phyloP scores from a whole-genome alignment of 2,888 invertebrate genomes.

The Strigamia maritima region DNA sequence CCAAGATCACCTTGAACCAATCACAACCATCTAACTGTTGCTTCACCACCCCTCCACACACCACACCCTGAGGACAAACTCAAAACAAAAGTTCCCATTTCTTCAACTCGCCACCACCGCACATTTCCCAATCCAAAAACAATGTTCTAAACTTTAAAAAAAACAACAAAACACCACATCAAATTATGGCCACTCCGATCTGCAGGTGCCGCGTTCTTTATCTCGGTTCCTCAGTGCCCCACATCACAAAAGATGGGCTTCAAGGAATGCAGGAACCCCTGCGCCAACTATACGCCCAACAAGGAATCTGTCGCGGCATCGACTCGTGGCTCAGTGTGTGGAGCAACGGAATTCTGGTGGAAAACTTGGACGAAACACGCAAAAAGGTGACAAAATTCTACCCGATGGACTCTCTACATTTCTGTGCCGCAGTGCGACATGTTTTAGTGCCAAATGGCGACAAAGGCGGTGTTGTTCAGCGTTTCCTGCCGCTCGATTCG shows the following conservation, averaged over 20 bases:
- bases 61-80: no score
- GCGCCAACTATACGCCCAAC: conserved; percentile 90
- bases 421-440: conserved; percentile 91
- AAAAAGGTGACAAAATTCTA: conserved; percentile 92
- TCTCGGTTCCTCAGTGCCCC: conserved; percentile 92
- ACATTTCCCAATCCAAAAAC: no score
- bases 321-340: conserved; percentile 96
- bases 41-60: no score
- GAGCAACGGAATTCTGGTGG: conserved; percentile 87
- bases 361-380: conserved; percentile 93
- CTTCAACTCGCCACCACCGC: no score
- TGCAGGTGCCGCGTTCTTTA: conserved; percentile 95
- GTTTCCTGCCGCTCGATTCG: conserved; percentile 91
- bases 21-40: no score
- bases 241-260: conserved; percentile 95
- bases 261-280: conserved; percentile 96
- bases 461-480: conserved; percentile 63
- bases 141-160: no score
- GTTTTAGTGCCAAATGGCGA: conserved; percentile 62
- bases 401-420: conserved; percentile 90
- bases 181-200: conserved; percentile 76
- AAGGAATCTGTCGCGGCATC: conserved; percentile 85
- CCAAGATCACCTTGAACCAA: no score
- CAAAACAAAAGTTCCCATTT: no score
- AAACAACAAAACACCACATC: no score